These are phyloP conservation scores for Acrocephalus kingi DNA, from an alignment of 2,113 vertebrate species.

Conservation along the genomic window DNA sequence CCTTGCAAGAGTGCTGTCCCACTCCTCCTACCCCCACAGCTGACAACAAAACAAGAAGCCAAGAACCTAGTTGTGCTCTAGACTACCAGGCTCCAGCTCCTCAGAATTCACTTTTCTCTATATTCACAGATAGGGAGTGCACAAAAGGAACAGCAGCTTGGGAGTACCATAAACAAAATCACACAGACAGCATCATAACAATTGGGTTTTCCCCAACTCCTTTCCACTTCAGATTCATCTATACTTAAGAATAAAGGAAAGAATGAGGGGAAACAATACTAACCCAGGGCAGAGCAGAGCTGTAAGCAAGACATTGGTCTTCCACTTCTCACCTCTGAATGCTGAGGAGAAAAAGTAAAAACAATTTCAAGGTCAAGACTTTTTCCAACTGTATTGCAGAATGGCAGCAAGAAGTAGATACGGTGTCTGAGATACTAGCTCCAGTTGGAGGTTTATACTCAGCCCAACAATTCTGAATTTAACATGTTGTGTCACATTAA, in stretches of 20 bases:
- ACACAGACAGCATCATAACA: neutral
- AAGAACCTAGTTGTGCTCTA: neutral
- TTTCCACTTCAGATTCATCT: neutral
- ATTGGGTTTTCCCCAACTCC: neutral
- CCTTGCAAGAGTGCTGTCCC: neutral
- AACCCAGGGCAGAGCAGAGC: slow-evolving; percentile 89
- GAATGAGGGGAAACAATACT: slow-evolving; percentile 18
- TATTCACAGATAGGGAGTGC: neutral
- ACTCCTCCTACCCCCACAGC: neutral
- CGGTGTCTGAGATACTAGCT: neutral
- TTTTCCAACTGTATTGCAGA: neutral
- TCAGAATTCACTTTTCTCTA: neutral
- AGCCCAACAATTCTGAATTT: neutral
- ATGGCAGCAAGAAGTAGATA: neutral
- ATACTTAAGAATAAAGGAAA: neutral
- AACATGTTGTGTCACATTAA: neutral
- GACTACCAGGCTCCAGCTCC: neutral
- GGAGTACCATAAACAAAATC: neutral
- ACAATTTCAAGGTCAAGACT: neutral
- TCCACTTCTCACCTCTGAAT: slow-evolving; percentile 90
- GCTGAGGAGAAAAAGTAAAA: slow-evolving; percentile 71
- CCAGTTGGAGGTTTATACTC: neutral
- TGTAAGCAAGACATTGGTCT: slow-evolving; percentile 88
- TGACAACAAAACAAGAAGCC: neutral
- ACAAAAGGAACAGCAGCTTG: neutral